These are phyloP conservation scores for Dipodomys stephensi DNA, from an alignment of 2,113 vertebrate species.

Conservation along the genomic window DNA sequence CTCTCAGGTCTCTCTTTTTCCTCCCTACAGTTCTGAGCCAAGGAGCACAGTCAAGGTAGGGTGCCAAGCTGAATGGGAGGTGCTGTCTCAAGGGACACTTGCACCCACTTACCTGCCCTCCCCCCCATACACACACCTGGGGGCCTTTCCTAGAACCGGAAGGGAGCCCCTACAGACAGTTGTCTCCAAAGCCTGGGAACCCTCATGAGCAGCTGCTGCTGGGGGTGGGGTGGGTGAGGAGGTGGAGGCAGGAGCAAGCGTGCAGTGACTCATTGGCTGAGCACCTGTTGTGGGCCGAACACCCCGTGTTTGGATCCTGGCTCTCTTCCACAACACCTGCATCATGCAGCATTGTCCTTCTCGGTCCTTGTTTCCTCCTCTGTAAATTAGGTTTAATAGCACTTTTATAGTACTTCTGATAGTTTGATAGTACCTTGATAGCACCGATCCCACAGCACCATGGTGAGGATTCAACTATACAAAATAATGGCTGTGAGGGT, in stretches of 20 bases:
- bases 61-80: neutral
- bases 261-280: neutral
- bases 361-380: neutral
- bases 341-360: neutral
- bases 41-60: slow-evolving; percentile 44
- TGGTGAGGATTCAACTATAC: neutral
- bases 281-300: neutral
- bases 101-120: neutral
- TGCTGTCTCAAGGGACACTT: neutral
- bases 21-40: slow-evolving; percentile 66
- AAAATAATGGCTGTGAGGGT: too few relatives aligned
- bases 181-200: neutral
- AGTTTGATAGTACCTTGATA: neutral
- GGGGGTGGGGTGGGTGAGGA: neutral
- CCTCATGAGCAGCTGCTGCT: neutral
- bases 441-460: neutral
- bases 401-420: neutral
- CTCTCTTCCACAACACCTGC: neutral
- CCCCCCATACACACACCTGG: too few relatives aligned
- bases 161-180: neutral
- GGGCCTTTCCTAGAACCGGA: neutral
- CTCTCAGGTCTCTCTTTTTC: slow-evolving; percentile 71
- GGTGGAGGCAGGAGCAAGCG: neutral
- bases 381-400: neutral
- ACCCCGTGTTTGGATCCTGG: neutral